phyloP scores from a whole-genome alignment of 2,113 vertebrate species.

The Onychostruthus taczanowskii region DNA sequence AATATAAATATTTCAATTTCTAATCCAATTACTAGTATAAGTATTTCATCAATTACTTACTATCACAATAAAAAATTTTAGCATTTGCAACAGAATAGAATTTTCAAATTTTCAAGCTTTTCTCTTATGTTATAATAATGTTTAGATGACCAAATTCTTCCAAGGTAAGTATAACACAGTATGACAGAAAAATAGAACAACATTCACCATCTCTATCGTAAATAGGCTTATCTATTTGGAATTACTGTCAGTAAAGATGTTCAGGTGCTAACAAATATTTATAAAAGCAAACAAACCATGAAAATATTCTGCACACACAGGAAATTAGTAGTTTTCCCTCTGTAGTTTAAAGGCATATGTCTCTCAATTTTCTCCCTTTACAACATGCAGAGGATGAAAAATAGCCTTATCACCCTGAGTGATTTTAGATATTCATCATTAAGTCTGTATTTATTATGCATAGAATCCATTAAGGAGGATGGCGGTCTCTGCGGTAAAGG shows the following conservation, averaged over 20 bases:
- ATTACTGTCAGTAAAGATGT: not conserved
- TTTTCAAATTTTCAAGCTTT: not conserved
- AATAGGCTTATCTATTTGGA: not conserved
- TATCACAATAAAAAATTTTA: not conserved
- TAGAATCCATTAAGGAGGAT: not conserved
- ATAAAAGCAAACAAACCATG: not conserved
- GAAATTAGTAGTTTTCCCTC: not conserved
- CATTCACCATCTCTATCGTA: not conserved
- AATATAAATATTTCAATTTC: not conserved
- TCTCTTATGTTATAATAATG: not conserved
- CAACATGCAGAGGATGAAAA: constrained; percentile 5
- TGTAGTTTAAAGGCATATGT: not conserved
- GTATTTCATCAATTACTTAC: not conserved
- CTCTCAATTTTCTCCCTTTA: not conserved
- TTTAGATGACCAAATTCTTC: not conserved
- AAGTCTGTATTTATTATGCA: not conserved
- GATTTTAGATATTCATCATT: constrained; percentile 13
- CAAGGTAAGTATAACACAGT: not conserved
- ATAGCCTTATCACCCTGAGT: not conserved
- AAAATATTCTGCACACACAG: not conserved
- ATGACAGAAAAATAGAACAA: not conserved
- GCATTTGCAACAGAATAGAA: not conserved
- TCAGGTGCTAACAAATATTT: not conserved
- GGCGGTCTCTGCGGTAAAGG: not conserved
- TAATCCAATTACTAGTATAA: not conserved